These are phyloP conservation scores for Malachius bipustulatus DNA, from an alignment of 2,888 invertebrate genomes.

Conservation along the genomic window DNA sequence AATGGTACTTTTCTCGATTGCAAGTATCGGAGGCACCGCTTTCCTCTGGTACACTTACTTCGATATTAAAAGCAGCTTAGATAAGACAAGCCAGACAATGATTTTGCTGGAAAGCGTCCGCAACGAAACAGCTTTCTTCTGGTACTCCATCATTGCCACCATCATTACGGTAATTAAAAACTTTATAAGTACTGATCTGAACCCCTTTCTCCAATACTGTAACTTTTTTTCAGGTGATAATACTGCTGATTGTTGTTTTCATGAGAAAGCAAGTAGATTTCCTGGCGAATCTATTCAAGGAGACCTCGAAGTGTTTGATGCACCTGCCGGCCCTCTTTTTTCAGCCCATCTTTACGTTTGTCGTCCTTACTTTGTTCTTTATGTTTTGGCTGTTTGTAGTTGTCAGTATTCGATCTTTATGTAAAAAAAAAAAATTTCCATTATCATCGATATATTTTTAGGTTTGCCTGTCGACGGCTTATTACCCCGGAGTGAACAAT, in stretches of 20 bases:
- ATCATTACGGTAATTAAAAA: slow-evolving; percentile 72
- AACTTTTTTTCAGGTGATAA: slow-evolving; percentile 46
- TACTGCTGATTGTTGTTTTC: slow-evolving; percentile 61
- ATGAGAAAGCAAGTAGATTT: slow-evolving; percentile 73
- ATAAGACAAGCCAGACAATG: slow-evolving; percentile 39
- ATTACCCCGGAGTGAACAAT: too few relatives aligned
- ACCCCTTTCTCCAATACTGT: slow-evolving; percentile 4
- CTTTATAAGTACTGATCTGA: slow-evolving; percentile 8
- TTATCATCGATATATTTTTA: neutral
- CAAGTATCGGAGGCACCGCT: slow-evolving; percentile 63
- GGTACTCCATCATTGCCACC: slow-evolving; percentile 75
- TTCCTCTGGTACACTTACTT: slow-evolving; percentile 84
- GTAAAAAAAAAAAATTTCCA: slow-evolving; percentile 7
- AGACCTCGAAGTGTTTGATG: slow-evolving; percentile 78
- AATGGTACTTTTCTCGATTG: slow-evolving; percentile 65
- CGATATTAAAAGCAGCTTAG: slow-evolving; percentile 55
- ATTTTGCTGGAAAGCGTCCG: slow-evolving; percentile 64
- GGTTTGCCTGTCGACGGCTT: slow-evolving; percentile 6
- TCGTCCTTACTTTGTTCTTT: slow-evolving; percentile 65
- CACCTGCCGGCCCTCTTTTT: slow-evolving; percentile 74
- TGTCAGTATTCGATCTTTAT: slow-evolving; percentile 44
- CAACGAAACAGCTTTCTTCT: slow-evolving; percentile 77
- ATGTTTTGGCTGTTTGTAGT: slow-evolving; percentile 79
- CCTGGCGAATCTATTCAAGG: slow-evolving; percentile 73
- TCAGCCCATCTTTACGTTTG: slow-evolving; percentile 74